Evolutionary conservation across 2,113 vertebrate genomes (phyloP), one percentile per base, ranked within the genome.

Genomic region (Pelvicachromis taeniatus): DNA sequence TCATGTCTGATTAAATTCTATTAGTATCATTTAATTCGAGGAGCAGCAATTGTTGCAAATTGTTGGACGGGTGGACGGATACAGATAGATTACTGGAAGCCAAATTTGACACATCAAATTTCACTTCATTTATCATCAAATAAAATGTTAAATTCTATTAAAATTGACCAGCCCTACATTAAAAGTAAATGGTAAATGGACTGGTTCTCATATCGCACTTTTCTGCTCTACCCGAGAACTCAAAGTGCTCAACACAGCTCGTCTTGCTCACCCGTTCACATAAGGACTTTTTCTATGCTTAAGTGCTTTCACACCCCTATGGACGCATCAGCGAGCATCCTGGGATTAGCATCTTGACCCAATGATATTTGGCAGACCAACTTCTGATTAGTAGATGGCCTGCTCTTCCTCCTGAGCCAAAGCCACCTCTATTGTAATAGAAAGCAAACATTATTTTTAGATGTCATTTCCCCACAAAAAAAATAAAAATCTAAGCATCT

Each of bases 41-140:
- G n/a, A 68, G 35, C 35, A 68, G 63, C 0, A 2, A 23, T 16
- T 68, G 3, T 2, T 40, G 61, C 35, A 40, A 68, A 40, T 23
- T 68, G n/a, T 38, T 42, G 12, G 7, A 40, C 2, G 5, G 17
- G 17, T 63, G 1, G 59, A 0, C n/a, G 3, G 1, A 68, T 40
- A 23, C 14, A 68, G 59, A 33, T 38, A 63, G 19, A 38, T 1
- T 5, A 21, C 19, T 3, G 59, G 7, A 13, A 63, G 33, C 33
- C 33, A 63, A 38, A 63, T 63, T 63, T 63, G 33, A 63, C 0
- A 4, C 59, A 1, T 38, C 6, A 38, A 63, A 3, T 38, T 63
- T 38, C 1, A 33, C 7, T 33, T 33, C 2, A 33, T 7, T 33
- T 33, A 3, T 33, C 2, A 33, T 7, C 7, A 33, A 33, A 33